These are phyloP conservation scores for Gymnopithys bicolor DNA, from an alignment of 2,797 vertebrate species.

Conservation along the genomic window DNA sequence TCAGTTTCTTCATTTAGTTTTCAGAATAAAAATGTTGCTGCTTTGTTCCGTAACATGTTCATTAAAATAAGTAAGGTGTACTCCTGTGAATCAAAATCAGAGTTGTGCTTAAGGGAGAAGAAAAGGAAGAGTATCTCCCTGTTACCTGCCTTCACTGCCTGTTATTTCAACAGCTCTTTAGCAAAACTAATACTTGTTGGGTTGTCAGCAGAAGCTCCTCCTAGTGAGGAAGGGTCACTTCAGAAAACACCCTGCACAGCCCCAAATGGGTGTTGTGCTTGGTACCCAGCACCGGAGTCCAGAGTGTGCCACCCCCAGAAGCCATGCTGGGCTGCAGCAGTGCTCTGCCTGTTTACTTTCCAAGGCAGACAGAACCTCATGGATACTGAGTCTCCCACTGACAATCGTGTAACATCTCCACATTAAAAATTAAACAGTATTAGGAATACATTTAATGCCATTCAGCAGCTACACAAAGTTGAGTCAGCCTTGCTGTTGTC, in stretches of 20 bases:
- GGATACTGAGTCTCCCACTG: accelerated
- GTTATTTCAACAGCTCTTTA: background rate
- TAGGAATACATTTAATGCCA: background rate
- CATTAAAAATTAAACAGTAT: background rate
- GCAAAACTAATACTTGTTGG: accelerated
- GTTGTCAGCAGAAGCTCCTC: background rate
- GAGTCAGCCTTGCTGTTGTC: background rate
- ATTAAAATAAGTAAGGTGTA: background rate
- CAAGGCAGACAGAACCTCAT: background rate
- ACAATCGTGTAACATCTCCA: accelerated
- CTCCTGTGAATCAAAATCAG: background rate
- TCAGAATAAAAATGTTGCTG: background rate
- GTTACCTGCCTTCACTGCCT: background rate
- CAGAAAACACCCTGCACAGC: background rate
- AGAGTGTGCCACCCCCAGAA: too few species aligned
- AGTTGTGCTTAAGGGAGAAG: background rate
- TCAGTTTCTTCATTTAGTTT: background rate
- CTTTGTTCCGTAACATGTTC: background rate
- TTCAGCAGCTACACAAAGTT: background rate
- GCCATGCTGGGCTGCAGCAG: background rate
- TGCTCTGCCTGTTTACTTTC: background rate
- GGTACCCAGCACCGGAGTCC: background rate
- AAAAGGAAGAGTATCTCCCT: background rate
- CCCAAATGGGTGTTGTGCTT: too few species aligned
- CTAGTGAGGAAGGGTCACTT: background rate